phyloP scores from a whole-genome alignment of 2,113 vertebrate species.

The Pteropus alecto region DNA sequence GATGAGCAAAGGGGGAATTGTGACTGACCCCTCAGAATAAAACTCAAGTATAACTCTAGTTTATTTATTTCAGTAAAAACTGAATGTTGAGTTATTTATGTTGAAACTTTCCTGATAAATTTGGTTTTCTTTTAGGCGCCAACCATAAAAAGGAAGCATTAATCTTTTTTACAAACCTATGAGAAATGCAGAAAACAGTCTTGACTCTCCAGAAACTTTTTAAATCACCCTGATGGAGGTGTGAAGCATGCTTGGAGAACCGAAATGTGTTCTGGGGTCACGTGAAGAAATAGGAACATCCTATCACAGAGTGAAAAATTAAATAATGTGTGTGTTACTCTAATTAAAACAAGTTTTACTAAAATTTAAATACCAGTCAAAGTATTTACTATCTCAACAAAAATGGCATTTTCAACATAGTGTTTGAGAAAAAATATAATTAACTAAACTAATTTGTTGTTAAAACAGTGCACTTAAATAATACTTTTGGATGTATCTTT shows the following conservation, averaged over 20 bases:
- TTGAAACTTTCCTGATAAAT: conserved; percentile 16
- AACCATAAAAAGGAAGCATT: background rate
- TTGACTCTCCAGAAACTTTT: background rate
- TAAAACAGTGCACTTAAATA: no score
- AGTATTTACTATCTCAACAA: background rate
- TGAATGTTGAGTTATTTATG: background rate
- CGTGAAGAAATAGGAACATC: background rate
- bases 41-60: background rate
- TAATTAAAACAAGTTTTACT: conserved; percentile 30
- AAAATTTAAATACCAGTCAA: conserved; percentile 1
- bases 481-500: background rate
- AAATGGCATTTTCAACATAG: conserved; percentile 18
- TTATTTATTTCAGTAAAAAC: conserved; percentile 18
- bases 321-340: background rate
- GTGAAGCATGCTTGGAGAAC: background rate
- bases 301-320: background rate
- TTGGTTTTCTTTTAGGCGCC: background rate
- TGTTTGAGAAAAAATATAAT: background rate
- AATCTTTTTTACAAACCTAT: background rate
- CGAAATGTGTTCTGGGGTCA: background rate
- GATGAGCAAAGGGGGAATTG: background rate
- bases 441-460: no score
- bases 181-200: background rate
- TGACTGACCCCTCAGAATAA: background rate
- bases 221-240: background rate